A percentile compares a stretch with the other conserved stretches of the same genome.
Conservation (phyloP, 2,113 vertebrate genomes). For the Heterotilapia buettikoferi region DNA sequence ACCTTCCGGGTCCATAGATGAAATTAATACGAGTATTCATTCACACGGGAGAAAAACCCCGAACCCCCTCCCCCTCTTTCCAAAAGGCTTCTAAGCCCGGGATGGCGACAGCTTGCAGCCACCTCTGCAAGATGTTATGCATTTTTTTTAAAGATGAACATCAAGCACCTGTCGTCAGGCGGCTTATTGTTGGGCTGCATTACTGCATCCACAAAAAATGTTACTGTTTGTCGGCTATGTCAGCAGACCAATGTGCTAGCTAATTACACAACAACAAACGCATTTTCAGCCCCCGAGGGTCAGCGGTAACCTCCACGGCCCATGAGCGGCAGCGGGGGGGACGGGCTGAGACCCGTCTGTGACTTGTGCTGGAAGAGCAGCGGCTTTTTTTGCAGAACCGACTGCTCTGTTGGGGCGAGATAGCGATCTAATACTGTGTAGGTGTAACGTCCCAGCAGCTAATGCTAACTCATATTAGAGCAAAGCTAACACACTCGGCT, state of each 20-base stretch:
- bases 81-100: background rate
- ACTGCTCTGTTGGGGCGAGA: background rate
- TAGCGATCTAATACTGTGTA: conserved; percentile 10
- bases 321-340: too few species aligned
- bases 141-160: background rate
- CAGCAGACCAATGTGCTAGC: background rate
- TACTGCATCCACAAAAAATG: background rate
- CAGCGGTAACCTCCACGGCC: background rate
- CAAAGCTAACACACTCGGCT: conserved; percentile 34
- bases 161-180: background rate
- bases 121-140: background rate
- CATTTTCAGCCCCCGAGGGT: background rate
- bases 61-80: background rate
- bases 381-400: background rate
- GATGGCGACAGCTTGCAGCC: background rate
- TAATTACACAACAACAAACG: conserved; percentile 40
- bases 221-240: background rate
- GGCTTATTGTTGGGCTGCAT: background rate
- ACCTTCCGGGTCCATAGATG: background rate
- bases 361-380: background rate
- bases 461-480: conserved; percentile 39
- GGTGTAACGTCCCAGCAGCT: conserved; percentile 34
- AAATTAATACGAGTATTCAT: background rate
- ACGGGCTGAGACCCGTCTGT: background rate
- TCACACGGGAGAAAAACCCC: background rate